A percentile compares a stretch with the other conserved stretches of the same genome.
phyloP scores from a whole-genome alignment of 37 sponge, comb jelly and placozoan species.

The Lycopodina hypogea region DNA sequence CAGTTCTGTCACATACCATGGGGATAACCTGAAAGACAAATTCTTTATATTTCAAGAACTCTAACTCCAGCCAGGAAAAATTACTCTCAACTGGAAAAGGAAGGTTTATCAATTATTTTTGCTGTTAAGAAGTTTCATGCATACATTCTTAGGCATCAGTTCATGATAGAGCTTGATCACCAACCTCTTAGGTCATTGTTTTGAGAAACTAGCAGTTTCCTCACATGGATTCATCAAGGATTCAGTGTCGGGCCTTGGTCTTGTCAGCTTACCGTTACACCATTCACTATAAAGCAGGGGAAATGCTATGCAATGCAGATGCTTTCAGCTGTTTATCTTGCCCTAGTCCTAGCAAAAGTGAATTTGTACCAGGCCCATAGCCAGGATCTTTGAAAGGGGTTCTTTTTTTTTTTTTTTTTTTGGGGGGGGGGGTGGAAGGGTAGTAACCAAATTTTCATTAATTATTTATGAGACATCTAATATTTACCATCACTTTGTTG shows the following conservation, averaged over 20 bases:
- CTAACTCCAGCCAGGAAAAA: neutral
- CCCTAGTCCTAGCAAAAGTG: too few relatives aligned
- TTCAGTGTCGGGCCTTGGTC: neutral
- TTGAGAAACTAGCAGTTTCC: too few relatives aligned
- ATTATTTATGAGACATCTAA: too few relatives aligned
- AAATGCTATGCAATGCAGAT: too few relatives aligned
- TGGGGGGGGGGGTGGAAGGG: too few relatives aligned
- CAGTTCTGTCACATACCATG: conserved; percentile 33
- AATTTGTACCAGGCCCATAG: too few relatives aligned
- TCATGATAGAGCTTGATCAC: conserved; percentile 7
- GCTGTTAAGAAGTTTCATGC: conserved; percentile 13
- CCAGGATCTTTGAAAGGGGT: too few relatives aligned
- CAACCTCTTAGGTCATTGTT: neutral
- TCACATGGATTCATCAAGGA: conserved; percentile 5
- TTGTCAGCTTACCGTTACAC: conserved; percentile 1
- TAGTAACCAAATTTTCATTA: too few relatives aligned
- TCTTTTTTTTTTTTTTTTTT: too few relatives aligned
- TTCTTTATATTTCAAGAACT: conserved; percentile 4
- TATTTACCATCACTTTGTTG: too few relatives aligned
- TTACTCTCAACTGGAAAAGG: conserved; percentile 12
- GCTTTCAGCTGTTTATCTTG: too few relatives aligned
- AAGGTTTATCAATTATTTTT: conserved; percentile 9
- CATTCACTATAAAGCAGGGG: conserved; percentile 6
- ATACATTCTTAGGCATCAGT: neutral
- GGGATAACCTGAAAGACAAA: neutral